Evolutionary conservation across 2,888 invertebrate species (phyloP).

Genomic region (Amorpha juglandis): DNA sequence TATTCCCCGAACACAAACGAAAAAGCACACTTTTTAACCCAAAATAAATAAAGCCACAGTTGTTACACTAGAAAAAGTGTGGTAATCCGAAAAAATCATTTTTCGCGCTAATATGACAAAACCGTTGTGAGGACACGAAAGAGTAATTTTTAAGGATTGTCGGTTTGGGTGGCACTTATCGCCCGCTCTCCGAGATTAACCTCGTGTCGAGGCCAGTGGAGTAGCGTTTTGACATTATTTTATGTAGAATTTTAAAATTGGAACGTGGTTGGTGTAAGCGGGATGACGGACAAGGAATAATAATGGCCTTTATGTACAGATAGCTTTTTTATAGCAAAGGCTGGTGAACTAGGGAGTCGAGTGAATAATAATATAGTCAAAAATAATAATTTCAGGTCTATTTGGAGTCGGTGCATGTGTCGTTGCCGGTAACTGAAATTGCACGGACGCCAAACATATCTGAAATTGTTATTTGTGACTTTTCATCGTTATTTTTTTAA

Average conservation of each 20-base stretch:
- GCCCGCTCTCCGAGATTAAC: conserved; percentile 54
- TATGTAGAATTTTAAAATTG: neutral
- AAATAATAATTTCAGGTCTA: no score
- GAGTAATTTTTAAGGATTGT: conserved; percentile 71
- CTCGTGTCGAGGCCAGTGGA: conserved; percentile 33
- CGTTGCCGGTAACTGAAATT: no score
- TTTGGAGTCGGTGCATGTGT: no score
- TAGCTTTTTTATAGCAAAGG: no score
- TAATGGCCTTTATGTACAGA: neutral
- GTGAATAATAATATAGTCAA: no score
- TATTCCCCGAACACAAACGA: neutral
- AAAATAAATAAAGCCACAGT: neutral
- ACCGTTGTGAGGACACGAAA: conserved; percentile 52
- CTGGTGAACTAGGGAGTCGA: no score
- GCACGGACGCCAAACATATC: no score
- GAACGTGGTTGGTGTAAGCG: neutral
- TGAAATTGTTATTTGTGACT: no score
- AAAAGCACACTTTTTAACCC: neutral
- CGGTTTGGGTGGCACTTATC: conserved; percentile 58
- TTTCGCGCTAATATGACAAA: conserved; percentile 54
- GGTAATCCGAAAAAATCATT: conserved; percentile 34
- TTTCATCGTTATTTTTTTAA: no score
- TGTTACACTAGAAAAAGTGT: conserved; percentile 12
- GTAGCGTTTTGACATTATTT: conserved; percentile 9
- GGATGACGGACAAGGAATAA: neutral